phyloP scores from a whole-genome alignment of 2,797 vertebrate genomes.

The Rhynchotus rufescens region DNA sequence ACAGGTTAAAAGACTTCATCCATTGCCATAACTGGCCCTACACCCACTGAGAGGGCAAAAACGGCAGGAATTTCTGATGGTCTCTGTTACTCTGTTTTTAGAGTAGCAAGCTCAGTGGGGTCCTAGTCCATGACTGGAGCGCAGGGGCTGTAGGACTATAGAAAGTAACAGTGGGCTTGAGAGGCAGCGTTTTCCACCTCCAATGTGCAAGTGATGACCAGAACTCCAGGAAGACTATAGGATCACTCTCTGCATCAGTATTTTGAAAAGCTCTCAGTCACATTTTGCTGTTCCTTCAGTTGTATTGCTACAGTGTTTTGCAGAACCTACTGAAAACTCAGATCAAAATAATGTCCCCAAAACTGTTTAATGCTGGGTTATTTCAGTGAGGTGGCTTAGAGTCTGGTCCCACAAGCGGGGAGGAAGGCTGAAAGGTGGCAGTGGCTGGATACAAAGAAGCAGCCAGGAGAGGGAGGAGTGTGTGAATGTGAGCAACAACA shows the following conservation, averaged over 20 bases:
- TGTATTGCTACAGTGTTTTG: background rate
- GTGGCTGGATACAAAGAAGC: background rate
- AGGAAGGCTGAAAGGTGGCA: background rate
- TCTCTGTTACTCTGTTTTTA: background rate
- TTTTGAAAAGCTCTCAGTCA: background rate
- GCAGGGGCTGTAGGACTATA: fast-evolving
- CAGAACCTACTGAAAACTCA: background rate
- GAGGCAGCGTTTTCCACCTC: background rate
- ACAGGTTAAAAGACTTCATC: background rate
- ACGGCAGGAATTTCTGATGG: background rate
- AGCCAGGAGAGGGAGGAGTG: background rate
- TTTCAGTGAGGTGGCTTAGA: background rate
- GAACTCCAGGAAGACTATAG: fast-evolving
- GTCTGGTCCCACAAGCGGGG: background rate
- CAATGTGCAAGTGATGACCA: background rate
- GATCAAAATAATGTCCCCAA: background rate
- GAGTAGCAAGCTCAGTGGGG: background rate
- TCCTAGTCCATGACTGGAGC: background rate
- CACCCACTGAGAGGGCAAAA: background rate
- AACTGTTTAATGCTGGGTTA: background rate
- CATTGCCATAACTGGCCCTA: background rate
- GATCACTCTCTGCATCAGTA: background rate
- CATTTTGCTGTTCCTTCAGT: background rate
- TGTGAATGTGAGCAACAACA: background rate
- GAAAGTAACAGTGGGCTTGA: background rate